A percentile compares a stretch with the other conserved stretches of the same genome.
Conservation (phyloP, 1,140 invertebrate genomes). For the Gryon sp. region DNA sequence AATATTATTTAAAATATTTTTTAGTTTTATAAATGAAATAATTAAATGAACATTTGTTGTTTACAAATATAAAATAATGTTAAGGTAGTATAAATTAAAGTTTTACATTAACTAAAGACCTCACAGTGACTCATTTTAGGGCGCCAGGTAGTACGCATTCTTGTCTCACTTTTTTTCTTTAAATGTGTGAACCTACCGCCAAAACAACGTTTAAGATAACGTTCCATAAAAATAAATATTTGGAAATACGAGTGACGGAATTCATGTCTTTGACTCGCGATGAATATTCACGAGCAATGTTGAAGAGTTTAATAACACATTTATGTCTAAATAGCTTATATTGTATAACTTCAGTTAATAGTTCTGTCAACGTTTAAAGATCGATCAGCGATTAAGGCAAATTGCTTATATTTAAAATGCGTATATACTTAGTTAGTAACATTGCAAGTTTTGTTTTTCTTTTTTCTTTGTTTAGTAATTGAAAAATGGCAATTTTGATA, state of each 20-base stretch:
- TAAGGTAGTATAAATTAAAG: no score
- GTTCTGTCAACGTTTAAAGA: conserved; percentile 44
- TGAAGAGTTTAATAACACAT: conserved; percentile 54
- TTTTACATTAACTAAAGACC: no score
- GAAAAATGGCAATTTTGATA: no score
- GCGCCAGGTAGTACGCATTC: conserved; percentile 23
- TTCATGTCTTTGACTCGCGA: conserved; percentile 50
- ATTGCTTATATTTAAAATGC: conserved; percentile 23
- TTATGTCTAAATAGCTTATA: conserved; percentile 57
- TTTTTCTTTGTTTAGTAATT: not conserved
- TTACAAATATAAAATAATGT: no score
- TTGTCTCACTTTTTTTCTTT: conserved; percentile 32
- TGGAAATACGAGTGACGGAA: conserved; percentile 57
- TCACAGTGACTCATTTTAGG: conserved; percentile 37
- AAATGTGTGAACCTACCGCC: conserved; percentile 10
- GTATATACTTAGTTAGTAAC: not conserved
- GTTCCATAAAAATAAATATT: conserved; percentile 58
- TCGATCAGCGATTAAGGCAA: conserved; percentile 11
- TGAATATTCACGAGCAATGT: conserved; percentile 56
- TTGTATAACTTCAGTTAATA: conserved; percentile 52
- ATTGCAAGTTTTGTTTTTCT: not conserved
- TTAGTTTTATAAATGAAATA: no score
- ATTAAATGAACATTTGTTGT: no score
- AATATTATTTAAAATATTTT: no score
- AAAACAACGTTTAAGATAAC: conserved; percentile 57